Evolutionary conservation across 2,113 vertebrate species (phyloP), one percentile per base, ranked within the genome.

Genomic region (Python bivittatus): DNA sequence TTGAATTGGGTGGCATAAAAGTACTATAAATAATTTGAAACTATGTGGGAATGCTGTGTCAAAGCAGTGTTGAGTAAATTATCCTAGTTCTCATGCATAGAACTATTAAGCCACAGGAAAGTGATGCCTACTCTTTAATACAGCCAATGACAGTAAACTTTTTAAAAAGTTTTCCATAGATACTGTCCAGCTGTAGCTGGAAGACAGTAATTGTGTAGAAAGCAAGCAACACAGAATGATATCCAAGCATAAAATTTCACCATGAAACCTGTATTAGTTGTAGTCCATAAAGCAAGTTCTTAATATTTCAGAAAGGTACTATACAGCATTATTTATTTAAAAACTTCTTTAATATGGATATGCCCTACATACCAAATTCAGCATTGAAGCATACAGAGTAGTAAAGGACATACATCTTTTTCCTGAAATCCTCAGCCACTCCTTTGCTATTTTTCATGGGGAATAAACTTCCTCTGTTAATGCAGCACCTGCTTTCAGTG

Each of bases 341-440:
- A 92, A 89, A 60, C 29, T 6, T 53, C 6, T 86, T 92, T 89
- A 92, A 92, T 92, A 89, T 4, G 53, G 9, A 89, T 84, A 57
- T 61, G 72, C n/a, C 44, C 20, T 79, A 42, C 17, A 38, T 79
- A 42, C 42, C 72, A 79, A 79, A 42, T 79, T 33, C 72, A 79
- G 72, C 72, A 79, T 7, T 72, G 56, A 56, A 87, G 42, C 53
- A 29, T 52, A 48, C 4, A 42, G 17, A 58, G 54, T 83, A 44
- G 54, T 22, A 27, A 87, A 44, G 56, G 27, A 60, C 1, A 29
- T 2, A 44, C 13, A 23, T 48, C 57, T 17, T 56, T 48, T 48
- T 1, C 25, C n/a, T 87, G 52, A 60, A 52, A 52, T 54, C 12
- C 7, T 56, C 48, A 33, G n/a, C 48, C 17, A 38, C 64, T 6